Conservation (phyloP, 30 jellyfish, hydroid and myxozoan species). For the Aurelia sp. region DNA sequence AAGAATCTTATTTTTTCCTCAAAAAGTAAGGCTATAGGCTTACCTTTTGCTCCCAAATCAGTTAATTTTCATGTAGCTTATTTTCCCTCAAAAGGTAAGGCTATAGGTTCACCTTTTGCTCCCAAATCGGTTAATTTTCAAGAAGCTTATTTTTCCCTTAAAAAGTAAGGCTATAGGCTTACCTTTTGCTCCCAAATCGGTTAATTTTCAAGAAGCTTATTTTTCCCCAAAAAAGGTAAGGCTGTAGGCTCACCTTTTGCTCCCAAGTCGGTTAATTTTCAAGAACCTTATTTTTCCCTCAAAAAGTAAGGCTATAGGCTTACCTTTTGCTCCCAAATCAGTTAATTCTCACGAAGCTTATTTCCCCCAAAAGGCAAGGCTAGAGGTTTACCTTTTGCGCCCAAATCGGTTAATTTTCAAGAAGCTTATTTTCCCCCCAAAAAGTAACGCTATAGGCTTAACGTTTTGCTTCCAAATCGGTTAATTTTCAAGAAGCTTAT, state of each 20-base stretch:
- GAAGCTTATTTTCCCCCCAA: neutral
- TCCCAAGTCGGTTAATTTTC: neutral
- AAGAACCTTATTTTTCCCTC: neutral
- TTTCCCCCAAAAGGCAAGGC: neutral
- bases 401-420: neutral
- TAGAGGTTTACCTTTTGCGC: neutral
- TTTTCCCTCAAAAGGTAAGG: too few species aligned
- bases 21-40: too few species aligned
- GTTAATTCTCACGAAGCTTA: neutral
- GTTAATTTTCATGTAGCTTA: too few species aligned
- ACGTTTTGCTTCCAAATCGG: neutral
- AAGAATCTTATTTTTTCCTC: too few species aligned
- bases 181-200: neutral
- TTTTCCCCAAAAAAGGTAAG: neutral
- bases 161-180: too few species aligned
- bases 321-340: neutral
- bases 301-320: too few species aligned
- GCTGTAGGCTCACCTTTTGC: neutral
- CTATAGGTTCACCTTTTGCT: too few species aligned
- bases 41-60: too few species aligned
- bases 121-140: too few species aligned
- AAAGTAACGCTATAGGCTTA: neutral
- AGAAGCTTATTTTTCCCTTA: too few species aligned
- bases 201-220: neutral
- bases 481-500: neutral